phyloP scores from a whole-genome alignment of 2,888 invertebrate species.

The Caenorhabditis macrosperma region DNA sequence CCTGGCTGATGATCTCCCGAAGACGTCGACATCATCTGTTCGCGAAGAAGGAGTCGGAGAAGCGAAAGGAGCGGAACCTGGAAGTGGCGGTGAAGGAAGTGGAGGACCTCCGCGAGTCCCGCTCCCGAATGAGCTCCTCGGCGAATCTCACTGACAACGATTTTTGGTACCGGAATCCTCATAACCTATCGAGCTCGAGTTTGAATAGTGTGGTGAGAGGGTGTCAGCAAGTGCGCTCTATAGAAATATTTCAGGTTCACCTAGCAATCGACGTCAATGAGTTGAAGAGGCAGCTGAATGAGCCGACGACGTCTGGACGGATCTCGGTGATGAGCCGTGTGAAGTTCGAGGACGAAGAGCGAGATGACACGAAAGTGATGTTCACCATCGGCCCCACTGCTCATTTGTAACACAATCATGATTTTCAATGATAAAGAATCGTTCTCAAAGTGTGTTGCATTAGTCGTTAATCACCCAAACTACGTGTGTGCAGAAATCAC shows the following conservation, averaged over 20 bases:
- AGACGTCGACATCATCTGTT: slow-evolving; percentile 37
- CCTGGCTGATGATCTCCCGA: slow-evolving; percentile 27
- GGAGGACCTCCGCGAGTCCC: background rate
- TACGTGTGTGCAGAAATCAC: too few species aligned
- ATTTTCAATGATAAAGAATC: too few species aligned
- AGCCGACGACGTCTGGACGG: background rate
- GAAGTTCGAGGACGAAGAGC: slow-evolving; percentile 1
- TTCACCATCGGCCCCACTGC: background rate
- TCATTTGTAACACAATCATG: background rate
- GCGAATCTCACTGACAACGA: slow-evolving; percentile 16
- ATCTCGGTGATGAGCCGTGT: background rate
- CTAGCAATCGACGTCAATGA: slow-evolving; percentile 20
- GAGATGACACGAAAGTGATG: background rate
- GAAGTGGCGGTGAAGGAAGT: slow-evolving; percentile 10
- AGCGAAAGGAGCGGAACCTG: background rate
- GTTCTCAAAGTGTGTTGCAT: too few species aligned
- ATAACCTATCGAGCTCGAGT: slow-evolving; percentile 15
- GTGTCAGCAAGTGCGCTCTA: background rate
- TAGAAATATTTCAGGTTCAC: slow-evolving; percentile 18
- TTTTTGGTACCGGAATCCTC: slow-evolving; percentile 28
- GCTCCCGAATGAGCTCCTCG: slow-evolving; percentile 24
- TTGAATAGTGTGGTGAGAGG: slow-evolving; percentile 40
- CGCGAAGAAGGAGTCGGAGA: slow-evolving; percentile 31
- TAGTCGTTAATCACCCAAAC: too few species aligned
- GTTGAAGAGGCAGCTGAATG: background rate